These are phyloP conservation scores for Crenuchus spilurus DNA, from an alignment of 2,797 vertebrate species.

Conservation along the genomic window DNA sequence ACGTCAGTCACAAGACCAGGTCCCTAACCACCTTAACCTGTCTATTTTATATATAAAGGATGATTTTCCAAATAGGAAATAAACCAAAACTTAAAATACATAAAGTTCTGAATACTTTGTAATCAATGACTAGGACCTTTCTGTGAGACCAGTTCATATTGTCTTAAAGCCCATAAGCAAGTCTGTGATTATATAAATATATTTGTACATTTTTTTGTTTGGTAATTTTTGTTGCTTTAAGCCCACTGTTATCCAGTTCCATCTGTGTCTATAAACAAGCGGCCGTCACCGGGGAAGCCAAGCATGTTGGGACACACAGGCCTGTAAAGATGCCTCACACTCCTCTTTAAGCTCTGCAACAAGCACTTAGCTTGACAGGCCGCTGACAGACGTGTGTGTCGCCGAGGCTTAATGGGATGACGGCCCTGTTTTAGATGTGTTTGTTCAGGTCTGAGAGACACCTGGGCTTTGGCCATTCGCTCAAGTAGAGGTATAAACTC, in stretches of 20 bases:
- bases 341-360: slow-evolving; percentile 49
- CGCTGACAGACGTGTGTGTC: slow-evolving; percentile 43
- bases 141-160: too few species aligned
- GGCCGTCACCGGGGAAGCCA: slow-evolving; percentile 49
- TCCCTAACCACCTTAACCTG: too few species aligned
- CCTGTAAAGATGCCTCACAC: slow-evolving; percentile 28
- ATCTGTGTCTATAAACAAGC: slow-evolving; percentile 49
- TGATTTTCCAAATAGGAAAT: too few species aligned
- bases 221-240: too few species aligned
- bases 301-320: slow-evolving; percentile 44
- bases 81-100: too few species aligned
- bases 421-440: slow-evolving; percentile 35
- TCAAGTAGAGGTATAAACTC: slow-evolving; percentile 7
- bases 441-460: slow-evolving; percentile 25
- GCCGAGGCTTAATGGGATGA: slow-evolving; percentile 35
- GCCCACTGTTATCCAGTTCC: not conserved
- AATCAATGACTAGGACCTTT: too few species aligned
- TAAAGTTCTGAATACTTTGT: too few species aligned
- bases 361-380: slow-evolving; percentile 48
- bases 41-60: too few species aligned
- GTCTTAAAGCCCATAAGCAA: too few species aligned
- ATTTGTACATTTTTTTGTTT: too few species aligned
- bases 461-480: not conserved
- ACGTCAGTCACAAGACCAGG: too few species aligned
- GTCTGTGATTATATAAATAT: too few species aligned